phyloP scores from a whole-genome alignment of 2,888 invertebrate genomes.

The Nemotelus pantherinus region DNA sequence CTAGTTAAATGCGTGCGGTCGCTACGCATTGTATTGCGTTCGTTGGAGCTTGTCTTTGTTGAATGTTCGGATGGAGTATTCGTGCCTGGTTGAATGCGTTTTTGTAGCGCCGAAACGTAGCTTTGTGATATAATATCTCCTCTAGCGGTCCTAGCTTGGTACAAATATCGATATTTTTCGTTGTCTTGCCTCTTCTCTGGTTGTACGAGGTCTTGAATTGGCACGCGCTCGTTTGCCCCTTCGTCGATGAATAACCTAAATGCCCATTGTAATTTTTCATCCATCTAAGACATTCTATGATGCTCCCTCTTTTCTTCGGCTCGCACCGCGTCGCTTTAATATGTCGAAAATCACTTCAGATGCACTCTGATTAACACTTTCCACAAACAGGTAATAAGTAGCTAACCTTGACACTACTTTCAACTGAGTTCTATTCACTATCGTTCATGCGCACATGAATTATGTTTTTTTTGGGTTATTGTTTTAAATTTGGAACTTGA shows the following conservation, averaged over 20 bases:
- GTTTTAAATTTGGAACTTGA: no score
- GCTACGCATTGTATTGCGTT: slow-evolving; percentile 80
- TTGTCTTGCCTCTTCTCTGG: slow-evolving; percentile 81
- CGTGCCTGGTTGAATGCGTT: slow-evolving; percentile 73
- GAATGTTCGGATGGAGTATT: slow-evolving; percentile 68
- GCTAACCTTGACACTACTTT: no score
- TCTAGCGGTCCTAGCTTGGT: slow-evolving; percentile 88
- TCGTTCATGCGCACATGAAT: no score
- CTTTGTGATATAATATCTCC: slow-evolving; percentile 92
- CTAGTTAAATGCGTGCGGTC: slow-evolving; percentile 82
- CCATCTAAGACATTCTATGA: no score
- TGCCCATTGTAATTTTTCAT: no score
- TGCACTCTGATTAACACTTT: slow-evolving; percentile 65
- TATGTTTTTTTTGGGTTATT: no score
- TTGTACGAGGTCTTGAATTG: slow-evolving; percentile 74
- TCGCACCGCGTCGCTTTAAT: slow-evolving; percentile 66
- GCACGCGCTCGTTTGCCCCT: slow-evolving; percentile 54
- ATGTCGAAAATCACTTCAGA: slow-evolving; percentile 69
- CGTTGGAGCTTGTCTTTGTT: slow-evolving; percentile 69
- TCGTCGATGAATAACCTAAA: slow-evolving; percentile 53
- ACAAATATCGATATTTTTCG: slow-evolving; percentile 85
- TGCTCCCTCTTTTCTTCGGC: slow-evolving; percentile 45
- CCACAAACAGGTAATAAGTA: no score
- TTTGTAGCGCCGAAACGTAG: slow-evolving; percentile 82
- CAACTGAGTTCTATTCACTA: no score